phyloP scores from a whole-genome alignment of 2,113 vertebrate genomes.

The Colaptes auratus region DNA sequence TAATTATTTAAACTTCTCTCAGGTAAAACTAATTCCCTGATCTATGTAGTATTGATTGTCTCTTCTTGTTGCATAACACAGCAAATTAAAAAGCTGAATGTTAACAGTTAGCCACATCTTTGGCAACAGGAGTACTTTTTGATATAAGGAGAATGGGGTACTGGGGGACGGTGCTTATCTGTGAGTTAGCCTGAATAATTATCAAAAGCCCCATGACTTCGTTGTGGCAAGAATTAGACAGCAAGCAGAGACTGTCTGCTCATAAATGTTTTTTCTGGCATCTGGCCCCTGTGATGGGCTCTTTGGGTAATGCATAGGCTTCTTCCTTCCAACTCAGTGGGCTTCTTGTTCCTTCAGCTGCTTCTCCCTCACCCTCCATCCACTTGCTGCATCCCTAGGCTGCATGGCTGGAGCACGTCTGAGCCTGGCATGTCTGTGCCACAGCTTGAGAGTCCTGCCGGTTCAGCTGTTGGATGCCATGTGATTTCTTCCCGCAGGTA shows the following conservation, averaged over 20 bases:
- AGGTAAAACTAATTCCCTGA: background rate
- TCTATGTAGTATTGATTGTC: rapidly evolving
- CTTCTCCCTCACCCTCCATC: background rate
- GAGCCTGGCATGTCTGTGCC: background rate
- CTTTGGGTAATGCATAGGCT: background rate
- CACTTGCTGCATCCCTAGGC: background rate
- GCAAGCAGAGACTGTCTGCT: rapidly evolving
- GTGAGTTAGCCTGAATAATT: background rate
- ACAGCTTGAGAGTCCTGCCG: rapidly evolving
- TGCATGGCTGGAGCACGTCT: rapidly evolving
- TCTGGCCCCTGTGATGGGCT: background rate
- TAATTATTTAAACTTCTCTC: background rate
- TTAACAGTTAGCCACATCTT: rapidly evolving
- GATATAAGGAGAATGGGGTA: background rate
- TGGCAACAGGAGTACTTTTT: background rate
- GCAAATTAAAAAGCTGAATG: background rate
- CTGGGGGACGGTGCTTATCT: background rate
- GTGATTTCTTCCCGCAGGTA: background rate
- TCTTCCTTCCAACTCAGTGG: background rate
- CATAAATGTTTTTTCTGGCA: rapidly evolving
- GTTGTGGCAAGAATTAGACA: background rate
- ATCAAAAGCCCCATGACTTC: background rate
- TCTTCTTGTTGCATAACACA: background rate
- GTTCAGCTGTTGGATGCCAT: background rate
- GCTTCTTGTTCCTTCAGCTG: background rate